phyloP scores from a whole-genome alignment of 2,888 invertebrate species.

The Harpalus rufipes region DNA sequence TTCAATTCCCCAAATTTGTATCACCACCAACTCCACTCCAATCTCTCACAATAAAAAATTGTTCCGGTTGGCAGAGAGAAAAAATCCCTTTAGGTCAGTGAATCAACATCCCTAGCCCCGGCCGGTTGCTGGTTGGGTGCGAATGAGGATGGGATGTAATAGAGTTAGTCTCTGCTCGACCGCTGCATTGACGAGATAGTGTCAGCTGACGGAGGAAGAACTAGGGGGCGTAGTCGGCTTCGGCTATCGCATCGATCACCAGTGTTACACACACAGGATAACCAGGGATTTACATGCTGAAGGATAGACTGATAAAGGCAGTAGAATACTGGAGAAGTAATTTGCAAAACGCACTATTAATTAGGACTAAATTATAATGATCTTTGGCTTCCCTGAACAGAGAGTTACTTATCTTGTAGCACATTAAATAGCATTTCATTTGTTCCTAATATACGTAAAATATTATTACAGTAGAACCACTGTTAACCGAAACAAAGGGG shows the following conservation, averaged over 20 bases:
- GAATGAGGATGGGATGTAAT: neutral
- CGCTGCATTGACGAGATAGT: slow-evolving; percentile 39
- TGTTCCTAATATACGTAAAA: too few relatives aligned
- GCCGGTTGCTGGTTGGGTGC: too few relatives aligned
- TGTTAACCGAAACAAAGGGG: too few relatives aligned
- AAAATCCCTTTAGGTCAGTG: slow-evolving; percentile 23
- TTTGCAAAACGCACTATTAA: neutral
- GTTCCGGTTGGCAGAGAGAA: neutral
- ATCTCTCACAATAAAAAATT: slow-evolving; percentile 20
- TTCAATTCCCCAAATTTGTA: slow-evolving; percentile 6
- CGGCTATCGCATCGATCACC: neutral
- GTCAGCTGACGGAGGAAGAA: slow-evolving; percentile 3
- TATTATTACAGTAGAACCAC: too few relatives aligned
- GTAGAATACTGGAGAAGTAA: neutral
- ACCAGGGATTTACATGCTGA: neutral
- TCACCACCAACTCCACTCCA: slow-evolving; percentile 1
- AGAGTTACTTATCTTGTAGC: too few relatives aligned
- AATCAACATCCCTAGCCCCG: slow-evolving; percentile 8
- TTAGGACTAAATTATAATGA: too few relatives aligned
- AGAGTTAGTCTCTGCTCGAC: slow-evolving; percentile 5
- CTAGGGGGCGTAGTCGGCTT: neutral
- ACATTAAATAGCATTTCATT: too few relatives aligned
- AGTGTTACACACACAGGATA: neutral
- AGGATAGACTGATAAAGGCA: neutral
- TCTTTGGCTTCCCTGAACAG: neutral